Conservation (phyloP, 2,797 vertebrate genomes). For the Argentina silus region DNA sequence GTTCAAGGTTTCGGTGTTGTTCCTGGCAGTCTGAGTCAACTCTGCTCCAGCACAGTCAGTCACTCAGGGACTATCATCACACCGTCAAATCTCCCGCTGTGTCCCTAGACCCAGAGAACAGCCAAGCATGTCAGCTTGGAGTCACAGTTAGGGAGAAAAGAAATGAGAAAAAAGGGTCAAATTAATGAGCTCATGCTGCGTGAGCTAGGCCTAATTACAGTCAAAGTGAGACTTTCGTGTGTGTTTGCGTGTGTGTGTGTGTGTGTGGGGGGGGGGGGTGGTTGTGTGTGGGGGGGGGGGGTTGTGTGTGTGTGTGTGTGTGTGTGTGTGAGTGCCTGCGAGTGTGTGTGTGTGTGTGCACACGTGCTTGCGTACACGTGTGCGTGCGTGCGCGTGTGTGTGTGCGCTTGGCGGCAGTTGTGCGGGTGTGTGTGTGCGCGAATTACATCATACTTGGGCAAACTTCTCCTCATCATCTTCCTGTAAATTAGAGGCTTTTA, state of each 20-base stretch:
- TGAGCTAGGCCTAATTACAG: not conserved
- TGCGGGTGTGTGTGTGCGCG: too few species aligned
- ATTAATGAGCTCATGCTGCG: not conserved
- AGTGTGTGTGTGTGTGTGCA: not conserved
- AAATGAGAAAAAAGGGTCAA: not conserved
- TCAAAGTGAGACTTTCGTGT: not conserved
- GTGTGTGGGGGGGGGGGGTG: too few species aligned
- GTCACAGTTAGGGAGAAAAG: slow-evolving; percentile 8
- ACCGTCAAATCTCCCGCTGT: slow-evolving; percentile 2
- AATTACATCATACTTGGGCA: slow-evolving; percentile 26
- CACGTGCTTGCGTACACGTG: too few species aligned
- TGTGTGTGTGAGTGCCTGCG: not conserved
- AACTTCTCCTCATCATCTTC: slow-evolving; percentile 24
- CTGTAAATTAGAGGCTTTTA: slow-evolving; percentile 35
- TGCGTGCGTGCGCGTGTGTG: too few species aligned
- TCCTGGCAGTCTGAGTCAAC: slow-evolving; percentile 16
- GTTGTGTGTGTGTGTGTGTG: not conserved
- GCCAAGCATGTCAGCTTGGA: not conserved
- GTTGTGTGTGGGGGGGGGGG: too few species aligned
- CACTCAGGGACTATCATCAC: slow-evolving; percentile 17
- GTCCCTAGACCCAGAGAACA: slow-evolving; percentile 10
- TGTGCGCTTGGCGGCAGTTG: too few species aligned
- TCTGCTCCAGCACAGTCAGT: not conserved
- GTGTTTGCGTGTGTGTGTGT: not conserved
- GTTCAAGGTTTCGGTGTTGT: slow-evolving; percentile 32